Percentiles rank a stretch among this genome's conserved stretches.
Conservation (phyloP, 1,140 invertebrate species). For the Camponotus floridanus region DNA sequence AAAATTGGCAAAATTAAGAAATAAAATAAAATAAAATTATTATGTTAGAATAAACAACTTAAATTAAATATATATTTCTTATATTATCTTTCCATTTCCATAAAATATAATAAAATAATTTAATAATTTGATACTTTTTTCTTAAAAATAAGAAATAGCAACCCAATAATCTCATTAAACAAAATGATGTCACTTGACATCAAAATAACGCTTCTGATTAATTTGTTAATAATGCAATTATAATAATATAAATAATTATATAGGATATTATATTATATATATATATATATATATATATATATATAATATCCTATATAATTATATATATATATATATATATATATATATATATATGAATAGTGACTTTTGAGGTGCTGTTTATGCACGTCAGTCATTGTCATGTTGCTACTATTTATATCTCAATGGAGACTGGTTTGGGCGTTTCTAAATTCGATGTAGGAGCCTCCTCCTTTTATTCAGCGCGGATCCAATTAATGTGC, state of each 20-base stretch:
- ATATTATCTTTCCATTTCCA: too few species aligned
- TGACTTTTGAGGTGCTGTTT: conserved; percentile 15
- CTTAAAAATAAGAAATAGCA: neutral
- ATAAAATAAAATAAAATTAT: neutral
- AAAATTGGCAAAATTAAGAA: neutral
- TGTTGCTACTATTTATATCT: conserved; percentile 33
- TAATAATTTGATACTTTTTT: neutral
- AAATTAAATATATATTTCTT: neutral
- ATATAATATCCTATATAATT: too few species aligned
- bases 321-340: neutral
- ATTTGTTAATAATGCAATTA: neutral
- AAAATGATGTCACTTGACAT: neutral
- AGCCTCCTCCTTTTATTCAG: conserved; percentile 80
- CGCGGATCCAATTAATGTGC: conserved; percentile 80
- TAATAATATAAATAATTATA: neutral
- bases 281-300: neutral
- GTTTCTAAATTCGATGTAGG: conserved; percentile 57
- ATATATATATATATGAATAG: neutral
- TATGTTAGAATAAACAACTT: neutral
- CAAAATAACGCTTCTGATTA: neutral
- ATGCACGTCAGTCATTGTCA: conserved; percentile 47
- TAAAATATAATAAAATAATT: neutral
- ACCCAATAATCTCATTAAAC: neutral
- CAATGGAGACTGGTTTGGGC: conserved; percentile 40
- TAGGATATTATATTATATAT: too few species aligned